phyloP scores from a whole-genome alignment of 2,797 vertebrate genomes.

The Menidia menidia region DNA sequence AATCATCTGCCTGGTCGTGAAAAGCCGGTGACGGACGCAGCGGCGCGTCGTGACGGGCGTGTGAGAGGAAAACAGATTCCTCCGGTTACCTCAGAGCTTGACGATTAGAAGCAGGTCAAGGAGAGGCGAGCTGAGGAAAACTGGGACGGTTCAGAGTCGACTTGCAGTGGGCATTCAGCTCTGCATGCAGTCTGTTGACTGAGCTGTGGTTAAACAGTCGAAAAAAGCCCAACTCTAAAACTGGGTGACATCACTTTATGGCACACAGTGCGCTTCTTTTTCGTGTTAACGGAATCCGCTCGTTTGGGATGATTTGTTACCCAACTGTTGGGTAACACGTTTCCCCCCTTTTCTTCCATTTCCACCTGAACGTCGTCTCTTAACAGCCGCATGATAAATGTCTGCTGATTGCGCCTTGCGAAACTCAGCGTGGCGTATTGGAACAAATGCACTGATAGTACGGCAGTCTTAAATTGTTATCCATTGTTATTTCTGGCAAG shows the following conservation, averaged over 20 bases:
- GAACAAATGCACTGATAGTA: neutral
- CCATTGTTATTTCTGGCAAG: neutral
- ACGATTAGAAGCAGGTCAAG: conserved; percentile 23
- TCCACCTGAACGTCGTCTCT: neutral
- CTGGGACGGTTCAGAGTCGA: conserved; percentile 18
- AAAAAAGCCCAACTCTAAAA: conserved; percentile 40
- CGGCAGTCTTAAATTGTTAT: neutral
- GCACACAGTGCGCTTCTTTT: conserved; percentile 14
- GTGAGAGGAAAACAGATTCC: conserved; percentile 6
- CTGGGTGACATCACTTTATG: conserved; percentile 39
- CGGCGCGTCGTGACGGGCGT: neutral
- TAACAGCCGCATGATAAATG: neutral
- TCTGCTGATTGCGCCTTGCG: neutral
- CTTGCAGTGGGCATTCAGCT: conserved; percentile 13
- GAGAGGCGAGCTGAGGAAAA: conserved; percentile 17
- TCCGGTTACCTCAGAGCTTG: neutral
- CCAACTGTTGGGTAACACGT: neutral
- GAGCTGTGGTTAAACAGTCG: conserved; percentile 25
- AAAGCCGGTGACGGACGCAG: conserved; percentile 5
- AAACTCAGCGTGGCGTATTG: neutral
- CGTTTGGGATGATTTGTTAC: conserved; percentile 3
- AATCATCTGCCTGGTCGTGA: conserved; percentile 22
- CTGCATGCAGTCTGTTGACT: neutral
- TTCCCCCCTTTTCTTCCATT: neutral
- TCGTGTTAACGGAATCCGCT: neutral